A percentile compares a stretch with the other conserved stretches of the same genome.
phyloP scores from a whole-genome alignment of 2,888 invertebrate species.

The Synanthedon myopaeformis region DNA sequence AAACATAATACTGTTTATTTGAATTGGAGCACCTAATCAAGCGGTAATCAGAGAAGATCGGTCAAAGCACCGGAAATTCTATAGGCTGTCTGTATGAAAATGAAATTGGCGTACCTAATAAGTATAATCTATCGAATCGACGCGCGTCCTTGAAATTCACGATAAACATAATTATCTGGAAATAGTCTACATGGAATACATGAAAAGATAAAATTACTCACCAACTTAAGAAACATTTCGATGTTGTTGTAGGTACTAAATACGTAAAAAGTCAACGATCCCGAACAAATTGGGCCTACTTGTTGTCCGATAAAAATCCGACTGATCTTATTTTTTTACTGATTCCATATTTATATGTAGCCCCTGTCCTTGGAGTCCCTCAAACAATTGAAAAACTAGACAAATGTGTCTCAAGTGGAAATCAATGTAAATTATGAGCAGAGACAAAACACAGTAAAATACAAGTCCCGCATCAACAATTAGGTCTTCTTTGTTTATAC shows the following conservation, averaged over 20 bases:
- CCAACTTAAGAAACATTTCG: conserved; percentile 55
- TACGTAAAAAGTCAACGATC: conserved; percentile 2
- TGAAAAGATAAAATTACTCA: conserved; percentile 20
- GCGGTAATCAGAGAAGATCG: too few species aligned
- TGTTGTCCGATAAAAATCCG: conserved; percentile 22
- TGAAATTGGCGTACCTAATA: too few species aligned
- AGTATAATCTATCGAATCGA: too few species aligned
- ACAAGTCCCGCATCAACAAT: conserved; percentile 55
- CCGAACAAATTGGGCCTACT: conserved; percentile 10
- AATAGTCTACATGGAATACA: not conserved
- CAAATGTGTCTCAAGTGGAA: conserved; percentile 45
- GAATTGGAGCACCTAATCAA: too few species aligned
- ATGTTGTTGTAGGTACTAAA: conserved; percentile 4
- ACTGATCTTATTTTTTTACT: conserved; percentile 38
- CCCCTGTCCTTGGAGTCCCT: conserved; percentile 45
- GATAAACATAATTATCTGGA: not conserved
- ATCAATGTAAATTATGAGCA: conserved; percentile 55
- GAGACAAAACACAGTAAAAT: conserved; percentile 35
- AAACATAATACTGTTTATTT: too few species aligned
- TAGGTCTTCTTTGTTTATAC: conserved; percentile 50
- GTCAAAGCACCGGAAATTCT: too few species aligned
- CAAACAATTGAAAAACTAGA: conserved; percentile 52
- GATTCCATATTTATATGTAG: conserved; percentile 48
- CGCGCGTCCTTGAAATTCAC: not conserved
- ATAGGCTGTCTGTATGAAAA: too few species aligned